Evolutionary conservation across 37 sponge, comb jelly and placozoan genomes (phyloP), one percentile per base, ranked within the genome.

Genomic region (Diacarnus erythraeanus): DNA sequence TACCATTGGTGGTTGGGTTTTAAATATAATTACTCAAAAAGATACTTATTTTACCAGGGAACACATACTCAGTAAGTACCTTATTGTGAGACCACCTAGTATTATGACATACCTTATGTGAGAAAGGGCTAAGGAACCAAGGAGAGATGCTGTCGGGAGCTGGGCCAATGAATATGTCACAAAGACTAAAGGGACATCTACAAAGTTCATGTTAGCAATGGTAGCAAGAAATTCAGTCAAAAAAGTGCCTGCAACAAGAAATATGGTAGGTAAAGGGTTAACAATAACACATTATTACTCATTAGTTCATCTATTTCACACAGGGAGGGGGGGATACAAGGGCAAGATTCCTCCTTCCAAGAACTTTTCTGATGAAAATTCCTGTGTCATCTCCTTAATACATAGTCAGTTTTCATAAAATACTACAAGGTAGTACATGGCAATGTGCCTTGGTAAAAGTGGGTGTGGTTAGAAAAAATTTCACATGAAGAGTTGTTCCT

Each of bases 91-190:
- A n/a, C n/a, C n/a, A n/a, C n/a, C n/a, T n/a, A n/a, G n/a, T n/a
- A n/a, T n/a, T n/a, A n/a, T n/a, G n/a, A n/a, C n/a, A n/a, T 30
- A 89, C 90, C 90, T 84, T 8, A 89, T 51, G 2, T 36, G 71
- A 35, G 69, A 57, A 57, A 89, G 76, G 12, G 71, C 60, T 20
- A 22, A 26, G 8, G 64, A 6, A 6, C 64, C 69, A 36, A 89
- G 44, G 0, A 89, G 51, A 51, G 85, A 81, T 31, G 38, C 22
- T 8, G 77, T 21, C 59, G 76, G 80, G 1, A 84, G 74, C 26
- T 31, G 76, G 31, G 90, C 80, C 18, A 89, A 59, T 29, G 85
- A 57, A 35, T 80, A 75, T 4, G 81, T 63, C 35, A 89, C 54
- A 69, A 77, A 84, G 31, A 89, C 76, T 39, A 84, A 57, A 1